Conservation (phyloP, 53 echinoderm and acorn worm species). For the Patiria pectinifera region DNA sequence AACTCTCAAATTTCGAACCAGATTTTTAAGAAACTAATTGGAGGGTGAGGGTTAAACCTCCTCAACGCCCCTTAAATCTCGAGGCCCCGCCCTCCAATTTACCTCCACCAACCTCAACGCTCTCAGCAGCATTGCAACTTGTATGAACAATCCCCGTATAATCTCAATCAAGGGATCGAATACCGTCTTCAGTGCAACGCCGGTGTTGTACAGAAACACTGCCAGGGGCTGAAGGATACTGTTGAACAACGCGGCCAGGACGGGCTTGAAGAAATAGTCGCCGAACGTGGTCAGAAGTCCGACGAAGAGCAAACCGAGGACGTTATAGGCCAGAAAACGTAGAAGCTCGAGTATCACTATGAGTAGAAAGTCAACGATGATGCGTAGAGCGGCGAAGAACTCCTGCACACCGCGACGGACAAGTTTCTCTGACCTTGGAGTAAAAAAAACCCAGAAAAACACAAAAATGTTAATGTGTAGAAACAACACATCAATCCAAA, state of each 20-base stretch:
- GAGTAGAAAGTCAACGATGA: conserved; percentile 82
- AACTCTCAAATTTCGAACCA: too few relatives aligned
- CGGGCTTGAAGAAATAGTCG: conserved; percentile 79
- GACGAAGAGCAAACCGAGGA: conserved; percentile 75
- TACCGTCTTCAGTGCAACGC: conserved; percentile 68
- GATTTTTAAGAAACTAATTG: not conserved
- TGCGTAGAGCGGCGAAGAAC: conserved; percentile 78
- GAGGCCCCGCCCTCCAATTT: conserved; percentile 63
- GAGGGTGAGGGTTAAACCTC: conserved; percentile 59
- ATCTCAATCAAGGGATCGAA: conserved; percentile 73
- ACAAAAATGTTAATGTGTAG: not conserved
- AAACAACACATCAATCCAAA: not conserved
- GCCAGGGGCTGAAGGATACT: conserved; percentile 77
- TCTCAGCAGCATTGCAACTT: conserved; percentile 70
- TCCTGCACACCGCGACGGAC: conserved; percentile 79
- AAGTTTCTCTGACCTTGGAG: conserved; percentile 72
- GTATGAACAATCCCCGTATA: conserved; percentile 57
- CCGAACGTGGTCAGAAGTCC: conserved; percentile 75
- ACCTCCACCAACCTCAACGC: conserved; percentile 86
- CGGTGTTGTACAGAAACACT: conserved; percentile 77
- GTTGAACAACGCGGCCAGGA: conserved; percentile 78
- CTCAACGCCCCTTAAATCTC: conserved; percentile 34
- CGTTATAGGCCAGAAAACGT: conserved; percentile 74
- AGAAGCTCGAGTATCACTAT: conserved; percentile 79
- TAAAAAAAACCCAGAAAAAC: not conserved